Conservation (phyloP, 2,888 invertebrate species). For the Drosophila lutescens region DNA sequence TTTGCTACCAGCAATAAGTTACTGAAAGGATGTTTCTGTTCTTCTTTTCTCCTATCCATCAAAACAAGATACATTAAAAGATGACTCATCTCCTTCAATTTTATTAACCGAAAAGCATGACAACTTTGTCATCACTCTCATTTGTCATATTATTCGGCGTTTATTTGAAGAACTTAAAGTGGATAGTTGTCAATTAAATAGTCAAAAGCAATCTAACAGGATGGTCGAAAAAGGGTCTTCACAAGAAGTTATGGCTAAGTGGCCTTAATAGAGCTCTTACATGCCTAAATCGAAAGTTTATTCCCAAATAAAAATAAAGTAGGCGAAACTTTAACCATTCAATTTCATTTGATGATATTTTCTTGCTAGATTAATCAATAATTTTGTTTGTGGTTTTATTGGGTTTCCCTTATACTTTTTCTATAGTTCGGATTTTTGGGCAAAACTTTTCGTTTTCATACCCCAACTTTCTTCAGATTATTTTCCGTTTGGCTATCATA, state of each 20-base stretch:
- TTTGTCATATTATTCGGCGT: slow-evolving; percentile 9
- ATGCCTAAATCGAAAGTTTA: slow-evolving; percentile 25
- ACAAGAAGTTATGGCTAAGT: slow-evolving; percentile 8
- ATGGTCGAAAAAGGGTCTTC: not conserved
- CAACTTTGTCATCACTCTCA: not conserved
- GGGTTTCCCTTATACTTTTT: not conserved
- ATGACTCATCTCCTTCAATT: slow-evolving; percentile 7
- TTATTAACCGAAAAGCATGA: not conserved
- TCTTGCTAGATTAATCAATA: slow-evolving; percentile 33
- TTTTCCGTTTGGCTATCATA: not conserved
- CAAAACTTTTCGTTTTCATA: slow-evolving; percentile 19
- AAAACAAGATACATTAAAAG: not conserved
- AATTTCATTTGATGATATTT: slow-evolving; percentile 21
- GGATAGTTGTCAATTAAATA: slow-evolving; percentile 2
- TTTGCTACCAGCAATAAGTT: not conserved
- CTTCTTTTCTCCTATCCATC: not conserved
- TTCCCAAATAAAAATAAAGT: slow-evolving; percentile 5
- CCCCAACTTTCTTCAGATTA: not conserved
- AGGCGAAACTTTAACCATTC: slow-evolving; percentile 28
- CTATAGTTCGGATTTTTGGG: not conserved
- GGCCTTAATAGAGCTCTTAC: slow-evolving; percentile 20
- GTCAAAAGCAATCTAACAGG: not conserved
- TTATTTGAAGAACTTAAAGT: slow-evolving; percentile 2
- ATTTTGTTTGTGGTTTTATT: slow-evolving; percentile 5
- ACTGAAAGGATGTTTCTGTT: not conserved